Percentiles rank a stretch among this genome's conserved stretches.
Conservation (phyloP, 2,797 vertebrate species). For the Acomys russatus region DNA sequence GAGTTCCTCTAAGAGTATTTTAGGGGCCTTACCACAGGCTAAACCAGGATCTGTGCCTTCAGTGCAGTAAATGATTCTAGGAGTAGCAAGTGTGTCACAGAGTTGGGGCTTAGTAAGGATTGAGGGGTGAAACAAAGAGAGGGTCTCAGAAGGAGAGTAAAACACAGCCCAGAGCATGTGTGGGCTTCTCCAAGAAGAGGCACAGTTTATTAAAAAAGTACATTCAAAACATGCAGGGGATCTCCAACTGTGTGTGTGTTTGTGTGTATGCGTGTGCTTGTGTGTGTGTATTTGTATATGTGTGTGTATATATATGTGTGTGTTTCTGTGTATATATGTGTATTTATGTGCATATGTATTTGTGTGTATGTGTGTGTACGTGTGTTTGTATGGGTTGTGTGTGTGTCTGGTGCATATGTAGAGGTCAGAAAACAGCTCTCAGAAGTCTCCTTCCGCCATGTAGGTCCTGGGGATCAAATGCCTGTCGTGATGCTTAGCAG, state of each 20-base stretch:
- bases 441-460: neutral
- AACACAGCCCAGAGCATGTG: too few species aligned
- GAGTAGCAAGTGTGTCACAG: neutral
- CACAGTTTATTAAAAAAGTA: neutral
- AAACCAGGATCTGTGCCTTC: neutral
- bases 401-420: neutral
- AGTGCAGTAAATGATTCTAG: neutral
- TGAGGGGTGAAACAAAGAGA: neutral
- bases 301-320: too few species aligned
- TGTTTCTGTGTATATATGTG: too few species aligned
- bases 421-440: neutral
- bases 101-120: neutral
- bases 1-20: neutral
- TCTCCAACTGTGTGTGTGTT: neutral
- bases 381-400: neutral
- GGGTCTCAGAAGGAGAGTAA: neutral
- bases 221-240: neutral
- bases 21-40: neutral
- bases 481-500: neutral
- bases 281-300: too few species aligned
- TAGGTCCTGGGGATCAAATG: neutral
- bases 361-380: too few species aligned
- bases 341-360: too few species aligned
- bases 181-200: neutral
- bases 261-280: accelerated